Evolutionary conservation across 2,888 invertebrate genomes (phyloP), one percentile per base, ranked within the genome.

Genomic region (Stenichneumon culpator): DNA sequence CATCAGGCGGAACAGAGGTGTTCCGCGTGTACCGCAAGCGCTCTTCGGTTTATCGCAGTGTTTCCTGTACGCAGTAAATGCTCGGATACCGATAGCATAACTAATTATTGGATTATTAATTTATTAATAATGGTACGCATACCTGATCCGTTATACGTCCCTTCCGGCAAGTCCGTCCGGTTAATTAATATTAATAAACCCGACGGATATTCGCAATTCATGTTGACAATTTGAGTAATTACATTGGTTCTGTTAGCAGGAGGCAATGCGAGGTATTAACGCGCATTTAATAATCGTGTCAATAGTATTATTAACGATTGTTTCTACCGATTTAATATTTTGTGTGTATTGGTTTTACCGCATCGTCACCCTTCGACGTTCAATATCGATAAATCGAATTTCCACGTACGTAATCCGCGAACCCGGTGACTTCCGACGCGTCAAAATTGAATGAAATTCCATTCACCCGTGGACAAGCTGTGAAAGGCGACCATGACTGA

Each of bases 401-500:
- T 47, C 28, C 22, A 19, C 6, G 28, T 7, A 25, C 16, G 28
- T 63, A 25, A 70, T 70, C 22, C 19, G 14, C 36, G 50, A 22
- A 72, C 36, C 19, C 28, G 32, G 16, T 32, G 54, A 72, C 52
- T 72, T 72, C 14, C 36, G 16, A 5, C 22, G 11, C 2, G 60
- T 47, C 32, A 22, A 50, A 50, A 70, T 50, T 11, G 32, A 63
- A 79, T 63, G n/a, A 70, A 47, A 79, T 52, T 72, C 44, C 36
- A 39, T 79, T 72, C 79, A 52, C 32, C 36, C 16, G 7, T 16
- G 36, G 63, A 72, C 52, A 79, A n/a, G 25, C 50, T 54, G 52
- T 28, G 52, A 70, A 70, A 79, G 11, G 14, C 6, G 60, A 7
- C 16, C 11, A 36, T 4, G 47, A 60, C n/a, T 44, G 80, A 70